Conservation (phyloP, 2,888 invertebrate species). For the Loripinus fragilis region DNA sequence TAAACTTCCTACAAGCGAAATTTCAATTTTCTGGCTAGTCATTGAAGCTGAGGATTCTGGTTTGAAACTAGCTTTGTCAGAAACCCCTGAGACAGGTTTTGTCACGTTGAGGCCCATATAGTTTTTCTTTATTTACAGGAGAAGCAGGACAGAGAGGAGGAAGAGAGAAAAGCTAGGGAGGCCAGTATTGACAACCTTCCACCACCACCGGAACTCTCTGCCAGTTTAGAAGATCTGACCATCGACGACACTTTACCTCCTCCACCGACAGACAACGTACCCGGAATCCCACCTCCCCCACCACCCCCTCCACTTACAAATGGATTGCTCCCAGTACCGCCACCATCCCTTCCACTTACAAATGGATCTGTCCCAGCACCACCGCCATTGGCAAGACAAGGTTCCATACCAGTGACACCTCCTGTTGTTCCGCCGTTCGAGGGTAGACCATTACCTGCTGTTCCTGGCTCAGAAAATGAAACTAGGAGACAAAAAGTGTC, state of each 20-base stretch:
- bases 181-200: constrained; percentile 50
- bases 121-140: constrained; percentile 44
- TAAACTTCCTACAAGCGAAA: too few species aligned
- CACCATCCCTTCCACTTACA: constrained; percentile 34
- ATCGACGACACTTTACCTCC: constrained; percentile 55
- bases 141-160: constrained; percentile 45
- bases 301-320: constrained; percentile 38
- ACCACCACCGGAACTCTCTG: constrained; percentile 59
- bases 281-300: constrained; percentile 49
- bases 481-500: constrained; percentile 19
- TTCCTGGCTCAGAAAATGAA: constrained; percentile 37
- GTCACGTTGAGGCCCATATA: too few species aligned
- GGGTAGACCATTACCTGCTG: constrained; percentile 58
- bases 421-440: constrained; percentile 27
- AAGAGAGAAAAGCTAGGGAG: constrained; percentile 32
- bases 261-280: constrained; percentile 47
- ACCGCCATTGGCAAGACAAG: constrained; percentile 32
- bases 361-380: constrained; percentile 38
- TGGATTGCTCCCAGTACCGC: constrained; percentile 36
- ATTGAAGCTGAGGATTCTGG: too few species aligned
- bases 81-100: too few species aligned
- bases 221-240: constrained; percentile 46
- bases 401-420: constrained; percentile 8
- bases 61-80: too few species aligned
- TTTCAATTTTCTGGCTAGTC: too few species aligned